Conservation (phyloP, 2,888 invertebrate genomes). For the Hypomecis atomaria region DNA sequence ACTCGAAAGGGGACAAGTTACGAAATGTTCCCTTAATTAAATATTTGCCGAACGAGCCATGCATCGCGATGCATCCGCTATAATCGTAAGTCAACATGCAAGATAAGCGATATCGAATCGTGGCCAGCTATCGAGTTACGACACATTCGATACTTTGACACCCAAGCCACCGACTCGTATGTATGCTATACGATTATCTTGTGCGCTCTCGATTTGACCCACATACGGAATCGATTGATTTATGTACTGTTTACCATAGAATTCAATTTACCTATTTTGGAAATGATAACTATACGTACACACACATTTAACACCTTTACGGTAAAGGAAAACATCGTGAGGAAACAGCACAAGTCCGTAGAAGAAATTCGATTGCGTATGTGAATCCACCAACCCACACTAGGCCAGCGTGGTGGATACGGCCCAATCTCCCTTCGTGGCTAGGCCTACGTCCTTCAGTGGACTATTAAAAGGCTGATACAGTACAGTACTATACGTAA, state of each 20-base stretch:
- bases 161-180: conserved; percentile 68
- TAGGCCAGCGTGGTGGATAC: no score
- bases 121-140: conserved; percentile 73
- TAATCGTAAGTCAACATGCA: conserved; percentile 70
- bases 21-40: conserved; percentile 59
- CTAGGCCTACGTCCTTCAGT: no score
- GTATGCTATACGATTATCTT: conserved; percentile 61
- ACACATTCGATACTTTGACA: conserved; percentile 71
- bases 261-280: background rate
- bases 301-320: no score
- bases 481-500: no score
- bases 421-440: no score
- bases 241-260: background rate
- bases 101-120: conserved; percentile 76
- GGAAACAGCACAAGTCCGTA: no score
- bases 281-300: no score
- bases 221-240: conserved; percentile 43
- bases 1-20: conserved; percentile 39
- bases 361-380: no score
- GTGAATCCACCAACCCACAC: no score
- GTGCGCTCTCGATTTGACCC: conserved; percentile 61
- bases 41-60: conserved; percentile 72
- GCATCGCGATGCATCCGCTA: conserved; percentile 66
- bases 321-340: no score
- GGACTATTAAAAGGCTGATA: no score